Base-by-base conservation (phyloP, 2,888 invertebrate species). In the Ochropleura leucogaster region DNA sequence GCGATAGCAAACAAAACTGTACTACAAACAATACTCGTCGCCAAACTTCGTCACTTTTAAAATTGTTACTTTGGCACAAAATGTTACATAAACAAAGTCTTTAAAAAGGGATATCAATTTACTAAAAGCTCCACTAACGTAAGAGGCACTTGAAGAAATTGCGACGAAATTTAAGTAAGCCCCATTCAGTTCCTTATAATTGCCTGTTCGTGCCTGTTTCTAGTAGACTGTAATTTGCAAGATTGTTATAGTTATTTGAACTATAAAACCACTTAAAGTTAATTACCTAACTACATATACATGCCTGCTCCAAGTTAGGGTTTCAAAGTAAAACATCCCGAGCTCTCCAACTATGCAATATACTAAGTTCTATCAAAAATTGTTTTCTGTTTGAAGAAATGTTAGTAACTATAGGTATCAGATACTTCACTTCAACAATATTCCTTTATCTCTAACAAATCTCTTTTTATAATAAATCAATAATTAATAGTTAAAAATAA, bases 31-130 rank as follows among this genome's bases (percentile, higher is more conserved):
- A 60, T n/a, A 60, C 10, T 42, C n/a, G 18, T 10, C 10, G 18
- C 18, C 5, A 18, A 42, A 18, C 18, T 42, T 60, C 10, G 18
- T 5, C 5, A 42, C 1, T 9, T 20, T 20, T 46, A 14, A 42
- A 30, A 53, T 30, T 57, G 55, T 53, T 30, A 6, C 44, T 18
- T 60, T 20, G 14, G 12, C 57, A 42, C 16, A 55, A 68, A 79
- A 42, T 55, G 44, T 46, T 42, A 20, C 46, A 30, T 18, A 1
- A 16, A 57, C 9, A 55, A 60, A 53, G 49, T 20, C 42, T 69
- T 69, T 69, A 53, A 67, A 30, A 79, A 53, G 63, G 63, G 20
- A 71, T 68, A 80, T 65, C 79, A 77, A 82, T 82, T 78, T 68
- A 68, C 71, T 72, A 82, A 82, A 72, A 80, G 80, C 67, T 68